phyloP scores from a whole-genome alignment of 2,797 vertebrate genomes.

The Micrastur ruficollis region DNA sequence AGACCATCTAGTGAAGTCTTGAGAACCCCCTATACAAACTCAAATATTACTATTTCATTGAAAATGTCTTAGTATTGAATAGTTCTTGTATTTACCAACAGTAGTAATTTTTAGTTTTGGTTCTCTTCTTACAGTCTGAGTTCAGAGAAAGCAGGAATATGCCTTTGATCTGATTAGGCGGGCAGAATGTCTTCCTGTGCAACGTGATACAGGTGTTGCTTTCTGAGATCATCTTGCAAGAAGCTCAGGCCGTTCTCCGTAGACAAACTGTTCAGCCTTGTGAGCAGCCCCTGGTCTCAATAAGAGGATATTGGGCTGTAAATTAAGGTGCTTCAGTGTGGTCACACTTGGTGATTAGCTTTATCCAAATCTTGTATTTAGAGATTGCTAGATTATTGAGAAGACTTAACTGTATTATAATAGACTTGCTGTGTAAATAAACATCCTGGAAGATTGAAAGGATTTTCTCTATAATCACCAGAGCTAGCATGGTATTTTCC shows the following conservation, averaged over 20 bases:
- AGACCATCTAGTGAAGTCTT: background rate
- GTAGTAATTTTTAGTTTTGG: background rate
- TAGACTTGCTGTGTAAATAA: background rate
- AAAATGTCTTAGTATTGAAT: background rate
- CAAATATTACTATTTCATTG: background rate
- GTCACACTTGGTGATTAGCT: background rate
- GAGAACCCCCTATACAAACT: background rate
- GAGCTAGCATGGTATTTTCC: background rate
- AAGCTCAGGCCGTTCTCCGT: background rate
- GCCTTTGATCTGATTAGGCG: background rate
- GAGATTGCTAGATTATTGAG: background rate
- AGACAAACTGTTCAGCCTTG: background rate
- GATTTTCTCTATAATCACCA: background rate
- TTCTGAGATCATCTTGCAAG: background rate
- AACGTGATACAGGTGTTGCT: background rate
- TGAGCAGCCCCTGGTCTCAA: background rate
- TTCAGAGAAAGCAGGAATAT: background rate
- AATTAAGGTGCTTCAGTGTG: background rate
- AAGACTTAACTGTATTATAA: background rate
- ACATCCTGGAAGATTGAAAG: background rate
- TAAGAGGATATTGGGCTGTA: background rate
- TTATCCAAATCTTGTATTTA: background rate
- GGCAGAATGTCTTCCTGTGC: background rate
- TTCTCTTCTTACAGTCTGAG: background rate
- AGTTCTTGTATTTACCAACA: background rate